phyloP scores from a whole-genome alignment of 2,113 vertebrate species.

The Pagrus major region DNA sequence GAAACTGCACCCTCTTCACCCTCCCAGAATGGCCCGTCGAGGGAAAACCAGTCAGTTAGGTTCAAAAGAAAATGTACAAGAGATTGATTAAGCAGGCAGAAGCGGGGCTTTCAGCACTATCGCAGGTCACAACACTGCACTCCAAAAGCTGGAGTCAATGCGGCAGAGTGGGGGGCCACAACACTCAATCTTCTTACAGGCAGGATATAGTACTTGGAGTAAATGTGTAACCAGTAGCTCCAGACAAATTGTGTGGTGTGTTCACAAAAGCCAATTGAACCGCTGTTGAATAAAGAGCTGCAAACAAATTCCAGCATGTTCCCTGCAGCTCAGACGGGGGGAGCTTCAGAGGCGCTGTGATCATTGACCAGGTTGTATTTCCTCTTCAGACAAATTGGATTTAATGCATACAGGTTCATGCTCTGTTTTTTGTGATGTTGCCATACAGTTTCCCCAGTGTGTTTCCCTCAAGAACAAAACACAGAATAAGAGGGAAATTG shows the following conservation, averaged over 20 bases:
- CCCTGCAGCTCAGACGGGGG: not conserved
- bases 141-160: constrained; percentile 52
- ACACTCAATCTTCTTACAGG: constrained; percentile 32
- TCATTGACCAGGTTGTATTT: constrained; percentile 14
- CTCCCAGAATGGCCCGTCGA: constrained; percentile 42
- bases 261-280: constrained; percentile 18
- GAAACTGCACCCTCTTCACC: constrained; percentile 57
- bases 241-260: constrained; percentile 17
- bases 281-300: constrained; percentile 9
- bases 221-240: constrained; percentile 16
- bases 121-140: constrained; percentile 40
- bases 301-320: constrained; percentile 1
- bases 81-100: constrained; percentile 70
- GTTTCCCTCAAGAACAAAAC: not conserved
- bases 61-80: constrained; percentile 74
- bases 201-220: not conserved
- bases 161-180: constrained; percentile 14
- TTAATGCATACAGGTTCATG: not conserved
- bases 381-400: not conserved
- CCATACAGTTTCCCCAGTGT: not conserved
- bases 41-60: constrained; percentile 71
- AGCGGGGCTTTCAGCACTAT: constrained; percentile 60
- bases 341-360: not conserved
- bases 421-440: not conserved
- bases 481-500: not conserved